These are phyloP conservation scores for Rallus limicola DNA, from an alignment of 2,113 vertebrate species.

Conservation along the genomic window DNA sequence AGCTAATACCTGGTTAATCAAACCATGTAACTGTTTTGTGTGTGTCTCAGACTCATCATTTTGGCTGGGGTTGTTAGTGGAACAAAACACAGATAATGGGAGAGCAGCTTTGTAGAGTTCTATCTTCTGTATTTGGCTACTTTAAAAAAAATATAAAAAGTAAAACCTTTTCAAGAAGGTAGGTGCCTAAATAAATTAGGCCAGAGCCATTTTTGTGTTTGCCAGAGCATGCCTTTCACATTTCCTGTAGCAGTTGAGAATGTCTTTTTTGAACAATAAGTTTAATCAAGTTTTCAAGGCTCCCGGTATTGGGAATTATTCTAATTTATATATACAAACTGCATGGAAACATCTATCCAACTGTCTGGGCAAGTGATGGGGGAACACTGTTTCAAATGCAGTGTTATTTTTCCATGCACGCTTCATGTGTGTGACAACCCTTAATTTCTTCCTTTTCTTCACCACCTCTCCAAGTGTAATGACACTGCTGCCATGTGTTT, in stretches of 20 bases:
- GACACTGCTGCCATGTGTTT: neutral
- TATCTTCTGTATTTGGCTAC: neutral
- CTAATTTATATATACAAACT: neutral
- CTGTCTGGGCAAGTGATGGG: neutral
- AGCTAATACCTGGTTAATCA: neutral
- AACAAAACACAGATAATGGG: neutral
- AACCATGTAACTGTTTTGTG: neutral
- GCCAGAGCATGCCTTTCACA: neutral
- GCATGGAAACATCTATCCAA: accelerated
- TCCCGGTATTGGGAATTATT: neutral
- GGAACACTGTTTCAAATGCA: neutral
- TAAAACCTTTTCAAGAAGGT: neutral
- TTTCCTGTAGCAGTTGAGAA: neutral
- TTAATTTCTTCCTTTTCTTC: neutral
- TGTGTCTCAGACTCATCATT: neutral
- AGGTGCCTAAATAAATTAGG: neutral
- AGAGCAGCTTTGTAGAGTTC: neutral
- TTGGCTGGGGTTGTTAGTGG: neutral
- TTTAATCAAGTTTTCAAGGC: neutral
- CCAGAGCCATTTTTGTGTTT: neutral
- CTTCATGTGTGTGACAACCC: neutral
- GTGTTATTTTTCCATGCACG: neutral
- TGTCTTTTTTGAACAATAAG: neutral
- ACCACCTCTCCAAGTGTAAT: neutral
- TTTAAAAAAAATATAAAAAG: neutral